Conservation (phyloP, 2,888 invertebrate species). For the Selenia dentaria region DNA sequence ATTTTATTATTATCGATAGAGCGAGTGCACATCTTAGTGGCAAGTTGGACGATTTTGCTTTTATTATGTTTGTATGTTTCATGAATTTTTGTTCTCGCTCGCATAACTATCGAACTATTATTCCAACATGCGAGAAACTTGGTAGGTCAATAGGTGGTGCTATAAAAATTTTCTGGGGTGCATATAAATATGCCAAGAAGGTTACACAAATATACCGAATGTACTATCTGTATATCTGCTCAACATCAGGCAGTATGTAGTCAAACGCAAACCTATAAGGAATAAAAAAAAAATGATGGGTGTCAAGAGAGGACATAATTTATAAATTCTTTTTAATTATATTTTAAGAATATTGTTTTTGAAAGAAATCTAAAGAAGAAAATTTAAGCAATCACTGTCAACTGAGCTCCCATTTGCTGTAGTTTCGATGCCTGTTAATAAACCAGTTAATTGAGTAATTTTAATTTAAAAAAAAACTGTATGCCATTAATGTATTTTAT, state of each 20-base stretch:
- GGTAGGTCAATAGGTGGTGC: slow-evolving; percentile 3
- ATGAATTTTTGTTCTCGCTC: slow-evolving; percentile 4
- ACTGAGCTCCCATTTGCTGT: neutral
- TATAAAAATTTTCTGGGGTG: slow-evolving; percentile 1
- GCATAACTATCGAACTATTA: slow-evolving; percentile 3
- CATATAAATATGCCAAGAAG: neutral
- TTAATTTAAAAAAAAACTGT: neutral
- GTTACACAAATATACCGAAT: neutral
- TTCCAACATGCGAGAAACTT: neutral
- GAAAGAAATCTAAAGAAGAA: neutral
- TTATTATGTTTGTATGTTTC: slow-evolving; percentile 1
- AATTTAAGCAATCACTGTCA: neutral
- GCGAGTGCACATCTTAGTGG: neutral
- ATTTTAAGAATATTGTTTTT: neutral
- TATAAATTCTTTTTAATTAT: neutral
- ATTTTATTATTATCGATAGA: slow-evolving; percentile 1
- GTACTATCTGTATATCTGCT: neutral
- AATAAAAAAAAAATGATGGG: neutral
- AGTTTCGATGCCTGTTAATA: neutral
- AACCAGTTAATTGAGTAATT: neutral
- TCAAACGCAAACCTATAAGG: too few relatives aligned
- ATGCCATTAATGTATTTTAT: neutral
- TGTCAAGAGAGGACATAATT: neutral
- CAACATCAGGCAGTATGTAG: too few relatives aligned
- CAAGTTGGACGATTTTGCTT: slow-evolving; percentile 1